Evolutionary conservation across 2,797 vertebrate species (phyloP), one percentile per base, ranked within the genome.

Genomic region (Borostomias antarcticus): DNA sequence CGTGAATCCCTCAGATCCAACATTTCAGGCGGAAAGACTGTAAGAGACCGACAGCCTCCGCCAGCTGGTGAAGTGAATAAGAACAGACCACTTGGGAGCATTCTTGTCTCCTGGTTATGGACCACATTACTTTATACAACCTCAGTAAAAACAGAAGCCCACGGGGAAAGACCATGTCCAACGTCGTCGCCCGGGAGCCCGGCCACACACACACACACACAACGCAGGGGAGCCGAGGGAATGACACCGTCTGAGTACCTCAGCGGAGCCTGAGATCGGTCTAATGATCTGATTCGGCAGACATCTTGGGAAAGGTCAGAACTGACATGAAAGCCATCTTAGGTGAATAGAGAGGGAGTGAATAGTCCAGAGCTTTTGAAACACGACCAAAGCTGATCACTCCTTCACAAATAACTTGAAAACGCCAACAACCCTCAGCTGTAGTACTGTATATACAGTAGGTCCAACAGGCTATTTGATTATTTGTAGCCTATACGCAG

Each of bases 241-340:
- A 75, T 77, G 76, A 85, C 78, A 80, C 79, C 85, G 85, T 82
- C 88, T 82, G 75, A 87, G 86, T 80, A 84, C 70, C 21, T 28
- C 30, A 66, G 56, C 74, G 68, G 74, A 82, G 70, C 58, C 68
- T 6, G 63, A 73, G 72, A 82, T 88, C 80, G 81, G 66, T 80
- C 80, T 86, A 85, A 86, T 86, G 79, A 88, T 89, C 74, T 86
- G 84, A 84, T 87, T 83, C 76, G 66, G 71, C 33, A 62, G 73
- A 72, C 71, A 77, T 79, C 68, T 76, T 63, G 69, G 70, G 77
- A 87, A 89, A 89, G 87, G 88, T 90, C 88, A 86, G 62, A 78
- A 82, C 64, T 65, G 79, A 85, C 77, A 88, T 85, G 86, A 88
- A 89, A 85, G 82, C 82, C 83, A 86, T 77, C 72, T 64, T 64